Evolutionary conservation across 2,797 vertebrate species (phyloP), one percentile per base, ranked within the genome.

Genomic region (Apogon talboti): DNA sequence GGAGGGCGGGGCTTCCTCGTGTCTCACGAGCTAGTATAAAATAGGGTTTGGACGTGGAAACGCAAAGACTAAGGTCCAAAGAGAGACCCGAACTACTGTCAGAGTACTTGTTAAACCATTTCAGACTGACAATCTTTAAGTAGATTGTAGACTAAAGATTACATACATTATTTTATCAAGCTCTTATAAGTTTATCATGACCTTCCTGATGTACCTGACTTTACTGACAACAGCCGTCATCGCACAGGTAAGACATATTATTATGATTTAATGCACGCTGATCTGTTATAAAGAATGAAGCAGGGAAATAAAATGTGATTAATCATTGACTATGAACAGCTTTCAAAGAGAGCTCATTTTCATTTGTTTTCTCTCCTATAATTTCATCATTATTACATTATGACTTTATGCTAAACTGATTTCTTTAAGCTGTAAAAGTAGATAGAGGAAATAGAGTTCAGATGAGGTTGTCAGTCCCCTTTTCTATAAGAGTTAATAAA

Each of bases 211-310:
- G 7, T 87, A 62, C 63, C 11, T 90, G 68, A 74, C 81, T 58
- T 1, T 89, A 16, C 47, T 93, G 76, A 88, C 88, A 86, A 79
- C 82, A 80, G 84, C 79, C 8, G 61, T 84, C 79, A 76, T 83
- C 76, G 35, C 79, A 37, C 84, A 89, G 91, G 92, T 93, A 87
- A 90, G 80, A 61, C 15, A 7, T 9, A 15, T 43, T 43, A 15
- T 15, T 35, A 35, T 35, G 33, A 35, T 35, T 35, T 35, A 35
- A 35, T 35, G 3, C 33, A 35, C 33, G 1, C 9, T 46, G 2
- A 33, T 41, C n/a, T 40, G 8, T 33, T 35, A 7, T 24, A 1
- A 12, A 46, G 13, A 15, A 45, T 65, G 35, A 3, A 3, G 11
- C 12, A 10, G 14, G 14, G 1, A 0, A 30, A 7, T 53, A 12